These are phyloP conservation scores for Strigops habroptila DNA, from an alignment of 2,113 vertebrate species.

Conservation along the genomic window DNA sequence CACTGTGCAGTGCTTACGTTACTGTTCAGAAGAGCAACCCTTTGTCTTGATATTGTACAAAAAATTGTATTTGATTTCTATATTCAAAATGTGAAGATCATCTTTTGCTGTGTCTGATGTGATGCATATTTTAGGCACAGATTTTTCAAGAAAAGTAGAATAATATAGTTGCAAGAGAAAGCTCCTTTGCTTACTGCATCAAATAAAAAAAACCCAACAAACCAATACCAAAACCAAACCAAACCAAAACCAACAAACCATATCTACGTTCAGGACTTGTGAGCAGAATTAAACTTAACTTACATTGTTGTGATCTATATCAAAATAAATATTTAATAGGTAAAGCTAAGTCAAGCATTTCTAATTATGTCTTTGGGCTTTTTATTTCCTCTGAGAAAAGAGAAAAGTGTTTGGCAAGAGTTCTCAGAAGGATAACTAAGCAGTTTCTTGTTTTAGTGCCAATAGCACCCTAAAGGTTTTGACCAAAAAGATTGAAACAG, in stretches of 20 bases:
- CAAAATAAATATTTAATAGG: conserved; percentile 23
- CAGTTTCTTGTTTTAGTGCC: not conserved
- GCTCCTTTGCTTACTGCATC: not conserved
- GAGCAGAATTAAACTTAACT: not conserved
- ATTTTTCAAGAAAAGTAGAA: not conserved
- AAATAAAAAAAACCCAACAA: not conserved
- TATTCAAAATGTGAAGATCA: not conserved
- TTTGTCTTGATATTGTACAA: not conserved
- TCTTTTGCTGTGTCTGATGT: not conserved
- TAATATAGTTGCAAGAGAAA: not conserved
- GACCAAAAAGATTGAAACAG: not conserved
- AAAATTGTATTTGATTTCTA: not conserved
- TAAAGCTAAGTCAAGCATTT: not conserved
- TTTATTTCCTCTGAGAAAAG: not conserved
- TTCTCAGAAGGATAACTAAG: not conserved
- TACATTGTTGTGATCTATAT: not conserved
- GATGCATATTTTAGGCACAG: not conserved
- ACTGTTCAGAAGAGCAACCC: not conserved
- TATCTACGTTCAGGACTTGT: not conserved
- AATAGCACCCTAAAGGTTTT: not conserved
- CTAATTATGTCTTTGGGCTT: not conserved
- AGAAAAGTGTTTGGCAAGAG: not conserved
- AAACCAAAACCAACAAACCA: not conserved
- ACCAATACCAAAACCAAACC: not conserved
- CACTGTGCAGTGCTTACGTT: not conserved